Evolutionary conservation across 2,888 invertebrate species (phyloP).

Genomic region (Adelognathus sp.): DNA sequence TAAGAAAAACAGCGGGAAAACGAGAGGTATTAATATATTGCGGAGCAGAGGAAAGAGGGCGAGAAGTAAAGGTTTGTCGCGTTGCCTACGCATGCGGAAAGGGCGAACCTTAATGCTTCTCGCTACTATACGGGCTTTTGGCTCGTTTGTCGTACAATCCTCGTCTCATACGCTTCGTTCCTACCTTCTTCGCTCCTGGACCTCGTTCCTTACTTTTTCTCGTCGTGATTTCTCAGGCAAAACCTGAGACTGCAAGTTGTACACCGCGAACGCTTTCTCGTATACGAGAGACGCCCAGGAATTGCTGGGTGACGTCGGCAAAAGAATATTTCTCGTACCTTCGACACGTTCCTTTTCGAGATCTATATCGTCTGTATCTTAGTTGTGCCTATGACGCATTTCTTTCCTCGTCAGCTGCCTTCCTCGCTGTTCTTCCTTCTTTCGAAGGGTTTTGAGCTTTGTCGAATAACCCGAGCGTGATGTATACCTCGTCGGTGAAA

Average conservation of each 20-base stretch:
- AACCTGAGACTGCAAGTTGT: conserved; percentile 74
- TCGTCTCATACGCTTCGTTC: no score
- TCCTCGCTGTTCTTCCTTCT: conserved; percentile 24
- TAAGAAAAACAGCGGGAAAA: conserved; percentile 35
- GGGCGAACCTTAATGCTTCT: conserved; percentile 49
- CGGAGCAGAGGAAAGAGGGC: conserved; percentile 22
- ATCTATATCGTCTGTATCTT: neutral
- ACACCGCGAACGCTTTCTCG: conserved; percentile 62
- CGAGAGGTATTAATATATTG: neutral
- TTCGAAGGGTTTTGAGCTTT: conserved; percentile 45
- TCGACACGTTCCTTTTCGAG: conserved; percentile 3
- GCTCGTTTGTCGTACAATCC: conserved; percentile 38
- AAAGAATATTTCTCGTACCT: conserved; percentile 63
- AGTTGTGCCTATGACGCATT: conserved; percentile 1
- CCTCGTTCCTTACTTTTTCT: conserved; percentile 3
- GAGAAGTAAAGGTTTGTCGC: conserved; percentile 32
- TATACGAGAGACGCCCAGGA: conserved; percentile 67
- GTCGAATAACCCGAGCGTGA: conserved; percentile 20
- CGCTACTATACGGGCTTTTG: conserved; percentile 2
- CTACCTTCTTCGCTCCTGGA: conserved; percentile 5
- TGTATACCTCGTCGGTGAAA: conserved; percentile 10
- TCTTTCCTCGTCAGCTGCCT: conserved; percentile 12
- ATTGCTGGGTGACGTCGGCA: conserved; percentile 75
- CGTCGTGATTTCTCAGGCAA: conserved; percentile 52
- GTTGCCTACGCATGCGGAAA: conserved; percentile 54